phyloP scores from a whole-genome alignment of 2,113 vertebrate genomes.

The Psittacula cyanocephala region DNA sequence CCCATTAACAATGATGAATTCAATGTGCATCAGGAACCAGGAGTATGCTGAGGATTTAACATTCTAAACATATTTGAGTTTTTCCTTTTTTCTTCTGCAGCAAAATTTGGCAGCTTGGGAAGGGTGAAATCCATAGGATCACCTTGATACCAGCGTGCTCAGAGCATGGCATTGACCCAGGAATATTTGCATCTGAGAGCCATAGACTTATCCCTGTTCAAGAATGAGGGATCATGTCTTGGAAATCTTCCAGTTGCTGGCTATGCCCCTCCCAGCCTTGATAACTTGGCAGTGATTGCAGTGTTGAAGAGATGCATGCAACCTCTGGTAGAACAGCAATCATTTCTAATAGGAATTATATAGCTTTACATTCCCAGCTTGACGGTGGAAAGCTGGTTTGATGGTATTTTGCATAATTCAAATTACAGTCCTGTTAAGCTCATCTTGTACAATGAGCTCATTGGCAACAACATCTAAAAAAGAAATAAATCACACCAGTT shows the following conservation, averaged over 20 bases:
- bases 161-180: background rate
- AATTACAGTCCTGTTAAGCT: background rate
- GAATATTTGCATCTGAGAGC: background rate
- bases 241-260: conserved; percentile 20
- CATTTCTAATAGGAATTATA: background rate
- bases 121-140: background rate
- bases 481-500: background rate
- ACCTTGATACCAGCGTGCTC: background rate
- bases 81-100: background rate
- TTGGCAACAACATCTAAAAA: background rate
- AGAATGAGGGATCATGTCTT: background rate
- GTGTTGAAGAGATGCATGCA: background rate
- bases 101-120: background rate
- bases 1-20: background rate
- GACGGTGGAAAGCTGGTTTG: background rate
- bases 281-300: background rate
- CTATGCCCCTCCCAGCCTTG: background rate
- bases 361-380: background rate
- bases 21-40: background rate
- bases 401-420: conserved; percentile 31
- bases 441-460: background rate
- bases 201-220: background rate
- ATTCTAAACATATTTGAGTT: background rate
- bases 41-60: background rate
- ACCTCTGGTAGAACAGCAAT: background rate